Evolutionary conservation across 35 echinoderm and acorn worm genomes (phyloP).

Genomic region (Hemicentrotus pulcherrimus): DNA sequence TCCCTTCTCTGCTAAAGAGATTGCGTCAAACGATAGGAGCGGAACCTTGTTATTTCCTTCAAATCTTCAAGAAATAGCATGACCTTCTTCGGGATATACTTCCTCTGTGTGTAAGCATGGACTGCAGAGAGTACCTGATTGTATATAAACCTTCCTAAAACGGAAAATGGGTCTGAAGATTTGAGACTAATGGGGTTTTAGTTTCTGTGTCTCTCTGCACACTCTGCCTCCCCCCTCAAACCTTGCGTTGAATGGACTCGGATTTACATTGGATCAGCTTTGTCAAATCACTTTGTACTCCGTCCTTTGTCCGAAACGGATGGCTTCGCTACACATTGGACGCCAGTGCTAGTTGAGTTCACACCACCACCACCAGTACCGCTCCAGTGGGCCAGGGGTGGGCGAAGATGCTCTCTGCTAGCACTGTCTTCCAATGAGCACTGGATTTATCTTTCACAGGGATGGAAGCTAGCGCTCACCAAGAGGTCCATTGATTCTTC

Average conservation of each 20-base stretch:
- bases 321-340: not conserved
- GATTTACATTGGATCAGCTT: constrained; percentile 1
- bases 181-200: not conserved
- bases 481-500: not conserved
- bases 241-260: not conserved
- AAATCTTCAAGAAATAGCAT: not conserved
- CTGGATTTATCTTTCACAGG: not conserved
- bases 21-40: not conserved
- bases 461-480: not conserved
- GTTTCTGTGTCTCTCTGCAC: not conserved
- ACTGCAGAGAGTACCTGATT: not conserved
- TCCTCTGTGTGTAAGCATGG: not conserved
- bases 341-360: constrained; percentile 2
- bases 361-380: not conserved
- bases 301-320: constrained; percentile 17
- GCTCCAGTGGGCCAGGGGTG: not conserved
- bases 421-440: too few species aligned
- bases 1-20: not conserved
- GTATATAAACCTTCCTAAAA: not conserved
- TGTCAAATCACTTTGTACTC: constrained; percentile 34
- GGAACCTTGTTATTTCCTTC: not conserved
- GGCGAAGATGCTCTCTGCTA: not conserved
- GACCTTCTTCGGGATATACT: not conserved
- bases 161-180: constrained; percentile 5
- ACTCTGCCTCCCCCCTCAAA: not conserved